Percentiles rank a stretch among this genome's conserved stretches.
These are phyloP conservation scores for Lutraria rhynchaena DNA, from an alignment of 1,140 invertebrate species.

Conservation along the genomic window DNA sequence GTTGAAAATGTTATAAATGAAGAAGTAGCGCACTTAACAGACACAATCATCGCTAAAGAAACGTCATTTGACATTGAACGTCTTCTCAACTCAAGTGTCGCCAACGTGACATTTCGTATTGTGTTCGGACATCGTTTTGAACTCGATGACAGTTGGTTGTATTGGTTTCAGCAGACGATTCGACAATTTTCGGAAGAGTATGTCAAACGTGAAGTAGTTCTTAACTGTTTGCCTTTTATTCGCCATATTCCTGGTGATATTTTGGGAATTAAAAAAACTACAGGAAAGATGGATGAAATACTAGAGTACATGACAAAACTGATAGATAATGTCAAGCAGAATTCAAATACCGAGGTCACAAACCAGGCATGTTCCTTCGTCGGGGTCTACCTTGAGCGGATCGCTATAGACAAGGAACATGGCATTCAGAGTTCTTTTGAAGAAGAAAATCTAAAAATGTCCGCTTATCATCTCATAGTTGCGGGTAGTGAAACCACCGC, in stretches of 20 bases:
- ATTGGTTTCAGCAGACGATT: not conserved
- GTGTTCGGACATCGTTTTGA: constrained; percentile 20
- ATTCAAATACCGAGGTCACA: not conserved
- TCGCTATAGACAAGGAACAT: not conserved
- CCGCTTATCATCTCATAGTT: constrained; percentile 69
- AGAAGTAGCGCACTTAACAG: not conserved
- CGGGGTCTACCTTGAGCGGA: not conserved
- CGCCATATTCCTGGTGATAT: not conserved
- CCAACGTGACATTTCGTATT: constrained; percentile 15
- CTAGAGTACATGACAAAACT: not conserved
- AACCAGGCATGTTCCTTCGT: not conserved
- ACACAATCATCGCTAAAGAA: not conserved
- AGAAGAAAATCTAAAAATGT: constrained; percentile 2
- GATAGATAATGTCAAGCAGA: constrained; percentile 1
- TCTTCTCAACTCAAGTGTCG: constrained; percentile 3
- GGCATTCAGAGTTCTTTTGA: not conserved
- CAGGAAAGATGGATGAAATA: not conserved
- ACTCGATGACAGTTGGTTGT: not conserved
- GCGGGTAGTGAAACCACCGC: constrained; percentile 76
- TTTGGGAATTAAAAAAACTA: not conserved
- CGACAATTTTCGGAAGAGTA: not conserved
- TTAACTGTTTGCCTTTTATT: constrained; percentile 20
- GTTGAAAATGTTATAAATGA: not conserved
- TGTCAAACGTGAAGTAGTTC: not conserved
- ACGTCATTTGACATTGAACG: not conserved